Conservation (phyloP, 2,797 vertebrate species). For the Sparus aurata region DNA sequence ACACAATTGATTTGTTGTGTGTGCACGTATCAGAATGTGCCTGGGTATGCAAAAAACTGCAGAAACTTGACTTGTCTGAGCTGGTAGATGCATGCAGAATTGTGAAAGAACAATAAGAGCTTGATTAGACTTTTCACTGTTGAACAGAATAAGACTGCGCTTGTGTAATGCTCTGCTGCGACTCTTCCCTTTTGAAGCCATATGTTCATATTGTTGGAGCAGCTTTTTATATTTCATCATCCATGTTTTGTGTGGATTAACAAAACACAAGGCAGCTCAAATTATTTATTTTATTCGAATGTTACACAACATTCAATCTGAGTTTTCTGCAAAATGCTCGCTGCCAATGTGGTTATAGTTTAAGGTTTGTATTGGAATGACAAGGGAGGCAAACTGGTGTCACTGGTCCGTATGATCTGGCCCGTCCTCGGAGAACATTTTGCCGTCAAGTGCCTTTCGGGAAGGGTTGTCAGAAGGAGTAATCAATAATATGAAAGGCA, state of each 20-base stretch:
- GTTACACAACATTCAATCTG: neutral
- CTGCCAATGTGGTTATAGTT: neutral
- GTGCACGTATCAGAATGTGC: neutral
- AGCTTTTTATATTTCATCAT: neutral
- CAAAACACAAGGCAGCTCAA: neutral
- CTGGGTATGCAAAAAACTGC: neutral
- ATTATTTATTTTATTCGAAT: neutral
- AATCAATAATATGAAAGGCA: neutral
- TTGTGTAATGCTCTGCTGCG: neutral
- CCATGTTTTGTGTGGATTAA: neutral
- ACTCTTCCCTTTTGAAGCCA: neutral
- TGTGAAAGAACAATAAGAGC: neutral
- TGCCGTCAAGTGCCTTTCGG: neutral
- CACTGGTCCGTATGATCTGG: neutral
- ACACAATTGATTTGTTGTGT: neutral
- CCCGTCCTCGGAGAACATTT: neutral
- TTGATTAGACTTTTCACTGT: conserved; percentile 2
- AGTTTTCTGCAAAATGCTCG: neutral
- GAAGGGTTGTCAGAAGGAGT: neutral
- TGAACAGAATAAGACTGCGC: neutral
- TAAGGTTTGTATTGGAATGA: neutral
- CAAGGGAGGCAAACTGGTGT: neutral
- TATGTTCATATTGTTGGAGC: neutral
- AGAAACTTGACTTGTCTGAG: neutral
- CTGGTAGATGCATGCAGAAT: neutral